Percentiles rank a stretch among this genome's conserved stretches.
Evolutionary conservation across 2,797 vertebrate genomes (phyloP).

Genomic region (Tragelaphus oryx): DNA sequence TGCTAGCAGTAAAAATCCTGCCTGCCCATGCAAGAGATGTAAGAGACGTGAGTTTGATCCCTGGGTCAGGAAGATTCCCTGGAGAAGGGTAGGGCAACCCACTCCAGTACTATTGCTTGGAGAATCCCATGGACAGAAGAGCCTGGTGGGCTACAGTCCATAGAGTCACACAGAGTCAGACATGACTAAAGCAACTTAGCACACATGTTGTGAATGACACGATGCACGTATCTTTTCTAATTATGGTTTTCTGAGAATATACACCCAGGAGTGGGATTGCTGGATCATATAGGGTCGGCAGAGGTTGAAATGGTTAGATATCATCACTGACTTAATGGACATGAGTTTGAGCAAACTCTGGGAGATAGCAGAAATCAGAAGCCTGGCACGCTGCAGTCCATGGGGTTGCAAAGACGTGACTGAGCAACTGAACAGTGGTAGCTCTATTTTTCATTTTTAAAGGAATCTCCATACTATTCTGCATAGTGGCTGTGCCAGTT

Average conservation of each 20-base stretch:
- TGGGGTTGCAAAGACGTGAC: background rate
- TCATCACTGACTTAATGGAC: background rate
- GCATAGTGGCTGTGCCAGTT: background rate
- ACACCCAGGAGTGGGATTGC: background rate
- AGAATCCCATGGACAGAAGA: background rate
- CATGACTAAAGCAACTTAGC: background rate
- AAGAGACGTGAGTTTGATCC: rapidly evolving
- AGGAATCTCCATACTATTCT: background rate
- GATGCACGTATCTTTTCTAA: background rate
- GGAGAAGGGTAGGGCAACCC: background rate
- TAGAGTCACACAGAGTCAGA: background rate
- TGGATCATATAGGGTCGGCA: background rate
- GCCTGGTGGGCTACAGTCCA: background rate
- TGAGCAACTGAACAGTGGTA: background rate
- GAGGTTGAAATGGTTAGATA: background rate
- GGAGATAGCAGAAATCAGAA: background rate
- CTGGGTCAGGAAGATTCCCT: background rate
- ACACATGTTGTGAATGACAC: background rate
- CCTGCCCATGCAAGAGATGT: background rate
- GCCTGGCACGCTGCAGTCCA: background rate
- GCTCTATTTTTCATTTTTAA: background rate
- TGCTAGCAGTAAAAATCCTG: background rate
- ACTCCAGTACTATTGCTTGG: background rate
- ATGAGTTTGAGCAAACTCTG: background rate
- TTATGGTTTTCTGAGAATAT: background rate